Conservation (phyloP, 2,797 vertebrate species). For the Menidia menidia region DNA sequence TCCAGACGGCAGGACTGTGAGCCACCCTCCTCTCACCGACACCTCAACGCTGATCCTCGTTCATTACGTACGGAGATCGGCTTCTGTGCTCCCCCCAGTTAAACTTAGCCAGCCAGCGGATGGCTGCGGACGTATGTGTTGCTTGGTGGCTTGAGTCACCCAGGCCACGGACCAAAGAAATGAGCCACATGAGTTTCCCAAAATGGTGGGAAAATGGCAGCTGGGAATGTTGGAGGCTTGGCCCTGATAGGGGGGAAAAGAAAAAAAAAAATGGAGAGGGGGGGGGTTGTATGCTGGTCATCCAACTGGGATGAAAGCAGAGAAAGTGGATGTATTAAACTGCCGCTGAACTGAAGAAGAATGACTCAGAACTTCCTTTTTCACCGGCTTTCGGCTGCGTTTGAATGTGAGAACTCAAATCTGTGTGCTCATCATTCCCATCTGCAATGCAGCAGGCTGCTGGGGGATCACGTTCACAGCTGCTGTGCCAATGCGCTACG, state of each 20-base stretch:
- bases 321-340: conserved; percentile 58
- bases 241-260: conserved; percentile 55
- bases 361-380: conserved; percentile 54
- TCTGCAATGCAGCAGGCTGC: conserved; percentile 84
- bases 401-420: conserved; percentile 68
- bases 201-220: conserved; percentile 77
- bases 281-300: conserved; percentile 33
- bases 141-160: conserved; percentile 47
- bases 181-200: conserved; percentile 64
- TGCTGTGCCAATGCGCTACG: conserved; percentile 65
- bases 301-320: conserved; percentile 51
- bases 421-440: conserved; percentile 72
- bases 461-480: conserved; percentile 62
- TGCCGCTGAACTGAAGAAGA: conserved; percentile 48
- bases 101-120: conserved; percentile 29
- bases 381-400: conserved; percentile 52
- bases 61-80: conserved; percentile 25
- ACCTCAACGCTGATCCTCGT: conserved; percentile 44
- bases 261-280: no score
- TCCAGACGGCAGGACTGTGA: conserved; percentile 24
- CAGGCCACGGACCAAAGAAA: conserved; percentile 46
- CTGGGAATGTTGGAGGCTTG: conserved; percentile 73
- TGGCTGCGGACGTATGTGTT: conserved; percentile 17
- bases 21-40: conserved; percentile 21
- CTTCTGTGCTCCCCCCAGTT: conserved; percentile 28